Base-by-base conservation (phyloP, 1,140 invertebrate genomes). In the Conus betulinus region DNA sequence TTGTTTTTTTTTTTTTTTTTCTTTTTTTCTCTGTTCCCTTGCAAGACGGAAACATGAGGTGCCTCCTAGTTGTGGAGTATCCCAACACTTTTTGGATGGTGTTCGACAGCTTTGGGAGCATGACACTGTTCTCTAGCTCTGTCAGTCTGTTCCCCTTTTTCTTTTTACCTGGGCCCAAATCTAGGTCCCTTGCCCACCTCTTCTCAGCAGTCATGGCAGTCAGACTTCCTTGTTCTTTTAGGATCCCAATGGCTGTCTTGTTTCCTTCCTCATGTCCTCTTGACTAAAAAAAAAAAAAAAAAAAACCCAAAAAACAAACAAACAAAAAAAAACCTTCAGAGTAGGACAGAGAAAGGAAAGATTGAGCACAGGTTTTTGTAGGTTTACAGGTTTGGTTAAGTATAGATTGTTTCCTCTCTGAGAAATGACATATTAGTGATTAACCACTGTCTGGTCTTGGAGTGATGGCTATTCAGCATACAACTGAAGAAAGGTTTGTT, bases 31-130 rank as follows among this genome's bases (percentile, higher is more conserved):
- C 4, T 15, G 67, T 78, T 78, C 20, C 11, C 23, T 71, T 71
- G 11, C 11, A 71, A 20, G 11, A 6, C 7, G 11, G 20, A 71
- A 71, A n/a, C 23, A 25, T 57, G 53, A 39, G 63, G 67, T 67
- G 7, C 3, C 8, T 60, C 85, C 20, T 39, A 27, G n/a, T 39
- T 17, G 15, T 78, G 51, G 25, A 15, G 27, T n/a, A 53, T 53
- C 27, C 57, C 52, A 0, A 25, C 79, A 55, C 15, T 71, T 71
- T 71, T 71, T 71, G 17, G 20, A 13, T 7, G 60, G 71, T 88
- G 23, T 78, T 57, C 57, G 84, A 85, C 88, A 85, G 88, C 88
- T 82, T 23, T 53, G 27, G 79, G 78, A 81, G 79, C 84, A 67
- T 39, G 51, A 67, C 84, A 27, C 25, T 71, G 57, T 85, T 53